A percentile compares a stretch with the other conserved stretches of the same genome.
These are phyloP conservation scores for Aspiorhynchus laticeps DNA, from an alignment of 2,113 vertebrate species.

Conservation along the genomic window DNA sequence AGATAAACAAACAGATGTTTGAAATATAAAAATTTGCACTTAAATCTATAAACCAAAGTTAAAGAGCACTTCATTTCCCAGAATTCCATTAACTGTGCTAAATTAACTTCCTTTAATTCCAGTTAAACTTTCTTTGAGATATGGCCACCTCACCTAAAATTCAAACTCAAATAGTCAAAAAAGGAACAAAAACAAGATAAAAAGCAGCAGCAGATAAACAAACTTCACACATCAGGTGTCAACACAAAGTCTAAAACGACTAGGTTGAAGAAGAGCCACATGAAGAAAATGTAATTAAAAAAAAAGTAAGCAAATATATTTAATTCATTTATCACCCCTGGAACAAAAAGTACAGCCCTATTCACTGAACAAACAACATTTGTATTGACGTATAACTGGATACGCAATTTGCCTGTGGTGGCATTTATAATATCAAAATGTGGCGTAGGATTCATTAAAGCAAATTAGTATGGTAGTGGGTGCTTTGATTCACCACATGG, in stretches of 20 bases:
- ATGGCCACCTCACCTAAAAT: background rate
- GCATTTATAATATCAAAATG: background rate
- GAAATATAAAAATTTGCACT: background rate
- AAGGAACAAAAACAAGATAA: background rate
- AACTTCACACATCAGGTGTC: background rate
- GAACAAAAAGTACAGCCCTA: background rate
- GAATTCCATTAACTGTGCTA: background rate
- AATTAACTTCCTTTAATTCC: background rate
- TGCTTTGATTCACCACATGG: conserved; percentile 24
- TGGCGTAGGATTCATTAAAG: conserved; percentile 10
- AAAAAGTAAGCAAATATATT: background rate
- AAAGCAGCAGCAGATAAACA: background rate
- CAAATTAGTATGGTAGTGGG: conserved; percentile 18
- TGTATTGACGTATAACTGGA: background rate
- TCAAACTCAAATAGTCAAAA: background rate
- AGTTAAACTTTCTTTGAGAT: background rate
- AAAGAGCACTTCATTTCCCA: background rate
- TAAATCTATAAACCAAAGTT: background rate
- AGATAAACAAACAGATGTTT: background rate
- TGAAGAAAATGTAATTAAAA: background rate
- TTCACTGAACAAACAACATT: background rate
- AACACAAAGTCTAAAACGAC: background rate
- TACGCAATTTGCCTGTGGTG: background rate
- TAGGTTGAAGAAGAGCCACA: background rate
- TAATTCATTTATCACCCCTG: background rate